Conservation (phyloP, 1,140 invertebrate species). For the Mylabris phalerata region DNA sequence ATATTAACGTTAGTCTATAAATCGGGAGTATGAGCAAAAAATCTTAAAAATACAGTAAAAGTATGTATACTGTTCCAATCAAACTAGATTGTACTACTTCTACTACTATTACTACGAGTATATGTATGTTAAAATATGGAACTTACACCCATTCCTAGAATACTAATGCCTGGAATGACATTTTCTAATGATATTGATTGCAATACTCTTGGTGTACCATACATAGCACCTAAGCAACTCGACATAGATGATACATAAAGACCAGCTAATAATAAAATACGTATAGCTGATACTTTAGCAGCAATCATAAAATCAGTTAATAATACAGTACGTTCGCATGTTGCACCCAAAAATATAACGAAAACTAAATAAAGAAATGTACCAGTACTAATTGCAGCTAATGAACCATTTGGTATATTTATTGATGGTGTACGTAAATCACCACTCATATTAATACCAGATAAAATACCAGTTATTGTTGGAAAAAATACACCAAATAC, state of each 20-base stretch:
- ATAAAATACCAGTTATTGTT: conserved; percentile 86
- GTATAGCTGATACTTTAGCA: conserved; percentile 76
- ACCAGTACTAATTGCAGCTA: conserved; percentile 83
- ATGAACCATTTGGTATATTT: conserved; percentile 90
- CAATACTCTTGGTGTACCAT: conserved; percentile 88
- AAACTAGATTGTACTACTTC: background rate
- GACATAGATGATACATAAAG: conserved; percentile 94
- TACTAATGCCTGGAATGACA: conserved; percentile 82
- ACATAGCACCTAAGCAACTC: conserved; percentile 89
- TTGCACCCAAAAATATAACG: conserved; percentile 81
- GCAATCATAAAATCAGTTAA: conserved; percentile 84
- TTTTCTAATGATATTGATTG: conserved; percentile 94
- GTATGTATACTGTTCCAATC: too few relatives aligned
- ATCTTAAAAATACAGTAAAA: too few relatives aligned
- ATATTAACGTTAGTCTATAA: too few relatives aligned
- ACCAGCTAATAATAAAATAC: conserved; percentile 78
- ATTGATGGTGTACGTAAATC: conserved; percentile 84
- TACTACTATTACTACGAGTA: background rate
- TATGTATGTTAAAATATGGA: background rate
- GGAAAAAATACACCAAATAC: conserved; percentile 95
- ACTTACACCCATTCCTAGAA: conserved; percentile 82
- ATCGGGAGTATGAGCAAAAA: too few relatives aligned
- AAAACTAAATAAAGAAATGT: conserved; percentile 88
- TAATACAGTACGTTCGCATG: conserved; percentile 67
- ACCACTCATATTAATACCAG: conserved; percentile 97